These are phyloP conservation scores for Drosophila mauritiana DNA, from an alignment of 1,140 invertebrate genomes.

Conservation along the genomic window DNA sequence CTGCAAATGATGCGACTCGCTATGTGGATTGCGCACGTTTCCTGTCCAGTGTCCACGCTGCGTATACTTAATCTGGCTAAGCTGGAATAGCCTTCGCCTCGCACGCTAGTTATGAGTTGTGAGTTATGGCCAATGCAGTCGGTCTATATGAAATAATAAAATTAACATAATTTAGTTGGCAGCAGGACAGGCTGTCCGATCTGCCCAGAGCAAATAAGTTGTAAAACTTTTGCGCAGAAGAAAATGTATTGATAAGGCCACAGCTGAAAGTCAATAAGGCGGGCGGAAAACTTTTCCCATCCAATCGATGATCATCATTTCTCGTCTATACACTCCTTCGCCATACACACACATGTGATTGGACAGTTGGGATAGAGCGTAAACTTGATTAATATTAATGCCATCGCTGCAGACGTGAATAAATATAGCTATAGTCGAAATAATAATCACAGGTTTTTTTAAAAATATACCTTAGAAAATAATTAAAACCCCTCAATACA, in stretches of 20 bases:
- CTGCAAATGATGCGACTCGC: conserved; percentile 75
- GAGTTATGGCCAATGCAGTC: conserved; percentile 28
- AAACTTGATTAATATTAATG: conserved; percentile 79
- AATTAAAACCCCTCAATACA: too few species aligned
- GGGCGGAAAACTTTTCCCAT: conserved; percentile 53
- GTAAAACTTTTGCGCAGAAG: conserved; percentile 55
- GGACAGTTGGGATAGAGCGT: conserved; percentile 27
- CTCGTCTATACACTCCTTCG: conserved; percentile 13
- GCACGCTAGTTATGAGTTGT: conserved; percentile 64
- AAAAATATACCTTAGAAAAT: too few species aligned
- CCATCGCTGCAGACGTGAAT: conserved; percentile 7
- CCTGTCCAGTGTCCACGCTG: conserved; percentile 13
- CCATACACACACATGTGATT: conserved; percentile 28
- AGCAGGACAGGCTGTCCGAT: conserved; percentile 47
- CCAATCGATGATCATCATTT: conserved; percentile 64
- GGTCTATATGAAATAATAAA: conserved; percentile 38
- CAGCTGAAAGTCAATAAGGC: conserved; percentile 77
- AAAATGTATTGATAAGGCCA: conserved; percentile 46
- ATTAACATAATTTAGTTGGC: conserved; percentile 73
- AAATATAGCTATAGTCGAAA: neutral
- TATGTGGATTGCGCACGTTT: conserved; percentile 54
- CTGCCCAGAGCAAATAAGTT: conserved; percentile 45
- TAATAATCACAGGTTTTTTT: too few species aligned
- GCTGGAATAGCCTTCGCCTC: conserved; percentile 50
- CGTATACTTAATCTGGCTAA: conserved; percentile 64